phyloP scores from a whole-genome alignment of 92 coral and sea anemone genomes.

The Heliopora coerulea region DNA sequence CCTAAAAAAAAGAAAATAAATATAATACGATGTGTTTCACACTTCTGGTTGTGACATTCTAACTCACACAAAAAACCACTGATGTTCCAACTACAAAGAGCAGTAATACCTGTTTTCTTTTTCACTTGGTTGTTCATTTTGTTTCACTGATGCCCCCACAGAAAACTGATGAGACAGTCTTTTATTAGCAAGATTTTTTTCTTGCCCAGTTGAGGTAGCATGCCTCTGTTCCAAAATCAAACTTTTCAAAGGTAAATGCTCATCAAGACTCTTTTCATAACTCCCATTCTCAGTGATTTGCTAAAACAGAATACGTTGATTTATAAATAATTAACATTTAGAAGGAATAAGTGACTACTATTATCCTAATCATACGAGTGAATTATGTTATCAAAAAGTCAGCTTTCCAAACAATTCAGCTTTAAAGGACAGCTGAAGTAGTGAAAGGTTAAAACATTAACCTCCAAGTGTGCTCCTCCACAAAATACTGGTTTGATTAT shows the following conservation, averaged over 20 bases:
- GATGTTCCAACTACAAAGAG: too few relatives aligned
- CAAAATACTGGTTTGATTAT: too few relatives aligned
- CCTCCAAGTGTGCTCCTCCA: too few relatives aligned
- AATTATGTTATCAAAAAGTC: too few relatives aligned
- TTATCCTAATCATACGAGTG: too few relatives aligned
- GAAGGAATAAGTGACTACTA: neutral
- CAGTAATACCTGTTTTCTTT: slow-evolving; percentile 19
- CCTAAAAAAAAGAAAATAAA: slow-evolving; percentile 36
- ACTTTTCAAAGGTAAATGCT: neutral
- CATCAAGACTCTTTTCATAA: slow-evolving; percentile 36
- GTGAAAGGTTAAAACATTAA: too few relatives aligned
- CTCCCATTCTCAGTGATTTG: slow-evolving; percentile 26
- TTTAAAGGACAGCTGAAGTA: too few relatives aligned
- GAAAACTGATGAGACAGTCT: slow-evolving; percentile 25
- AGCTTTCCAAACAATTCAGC: too few relatives aligned
- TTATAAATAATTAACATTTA: neutral
- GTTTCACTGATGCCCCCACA: slow-evolving; percentile 12
- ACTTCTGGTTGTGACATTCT: too few relatives aligned
- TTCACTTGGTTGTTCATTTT: slow-evolving; percentile 3
- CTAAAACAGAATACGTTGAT: slow-evolving; percentile 2
- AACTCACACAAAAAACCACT: too few relatives aligned
- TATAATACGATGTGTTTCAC: too few relatives aligned
- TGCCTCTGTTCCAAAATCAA: neutral
- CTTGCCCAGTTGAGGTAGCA: neutral
- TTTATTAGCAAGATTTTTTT: neutral